Evolutionary conservation across 2,113 vertebrate species (phyloP).

Genomic region (Promerops cafer): DNA sequence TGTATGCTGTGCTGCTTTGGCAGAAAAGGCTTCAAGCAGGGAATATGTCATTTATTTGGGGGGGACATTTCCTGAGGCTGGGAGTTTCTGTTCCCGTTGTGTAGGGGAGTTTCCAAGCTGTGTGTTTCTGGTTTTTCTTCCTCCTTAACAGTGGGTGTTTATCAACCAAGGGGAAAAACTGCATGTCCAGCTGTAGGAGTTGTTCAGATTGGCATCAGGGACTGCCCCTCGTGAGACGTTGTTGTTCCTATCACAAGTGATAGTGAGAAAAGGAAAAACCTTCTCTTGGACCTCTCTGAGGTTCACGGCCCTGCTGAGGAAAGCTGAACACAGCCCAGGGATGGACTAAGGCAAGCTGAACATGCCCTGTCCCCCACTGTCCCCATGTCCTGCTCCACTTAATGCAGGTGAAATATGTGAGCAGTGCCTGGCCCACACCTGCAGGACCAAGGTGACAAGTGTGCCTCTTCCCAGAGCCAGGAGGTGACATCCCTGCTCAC

Average conservation of each 20-base stretch:
- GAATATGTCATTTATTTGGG: background rate
- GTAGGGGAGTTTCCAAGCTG: background rate
- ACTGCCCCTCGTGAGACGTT: background rate
- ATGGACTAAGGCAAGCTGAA: background rate
- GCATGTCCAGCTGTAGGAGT: background rate
- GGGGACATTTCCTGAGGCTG: background rate
- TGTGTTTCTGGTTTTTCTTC: background rate
- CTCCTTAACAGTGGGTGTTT: background rate
- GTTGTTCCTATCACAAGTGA: background rate
- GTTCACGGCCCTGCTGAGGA: background rate
- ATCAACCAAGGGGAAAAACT: background rate
- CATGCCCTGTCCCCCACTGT: rapidly evolving
- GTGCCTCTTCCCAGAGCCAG: background rate
- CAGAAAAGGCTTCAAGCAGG: background rate
- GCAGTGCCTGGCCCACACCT: background rate
- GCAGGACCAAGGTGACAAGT: background rate
- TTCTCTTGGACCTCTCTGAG: background rate
- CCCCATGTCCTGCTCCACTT: background rate
- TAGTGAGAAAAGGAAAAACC: background rate
- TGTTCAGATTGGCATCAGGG: background rate
- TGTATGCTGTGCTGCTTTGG: background rate
- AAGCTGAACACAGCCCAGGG: background rate
- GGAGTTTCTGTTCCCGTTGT: background rate
- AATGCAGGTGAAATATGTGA: background rate
- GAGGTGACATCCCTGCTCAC: background rate